Conservation (phyloP, 2,797 vertebrate species). For the Danio aesculapii region DNA sequence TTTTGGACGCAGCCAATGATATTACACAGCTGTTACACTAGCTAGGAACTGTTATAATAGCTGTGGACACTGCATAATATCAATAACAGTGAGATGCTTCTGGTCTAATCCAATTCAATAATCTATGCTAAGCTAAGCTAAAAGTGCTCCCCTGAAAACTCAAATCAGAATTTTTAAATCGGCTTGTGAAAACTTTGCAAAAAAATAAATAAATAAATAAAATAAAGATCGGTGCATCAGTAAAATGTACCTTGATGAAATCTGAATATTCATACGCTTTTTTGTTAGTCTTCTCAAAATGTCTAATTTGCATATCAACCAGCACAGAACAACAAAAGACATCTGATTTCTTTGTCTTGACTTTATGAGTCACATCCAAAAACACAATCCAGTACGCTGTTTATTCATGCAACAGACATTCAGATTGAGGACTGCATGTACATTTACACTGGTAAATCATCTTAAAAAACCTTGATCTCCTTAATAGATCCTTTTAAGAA, state of each 20-base stretch:
- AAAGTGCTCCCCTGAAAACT: too few species aligned
- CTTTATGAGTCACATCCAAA: constrained; percentile 18
- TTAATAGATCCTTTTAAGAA: constrained; percentile 37
- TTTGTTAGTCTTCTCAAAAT: constrained; percentile 1
- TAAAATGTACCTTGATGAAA: neutral
- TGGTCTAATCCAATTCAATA: too few species aligned
- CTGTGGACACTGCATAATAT: too few species aligned
- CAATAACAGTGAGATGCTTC: too few species aligned
- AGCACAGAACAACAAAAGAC: constrained; percentile 1
- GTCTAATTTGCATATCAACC: constrained; percentile 7
- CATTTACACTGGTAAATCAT: constrained; percentile 5
- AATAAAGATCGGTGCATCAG: too few species aligned
- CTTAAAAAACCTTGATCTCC: constrained; percentile 1
- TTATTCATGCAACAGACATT: constrained; percentile 54
- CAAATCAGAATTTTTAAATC: too few species aligned
- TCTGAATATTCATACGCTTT: neutral
- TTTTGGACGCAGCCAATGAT: too few species aligned
- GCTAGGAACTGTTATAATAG: too few species aligned
- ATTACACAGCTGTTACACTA: too few species aligned
- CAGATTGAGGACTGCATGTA: constrained; percentile 6
- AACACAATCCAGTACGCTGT: constrained; percentile 21
- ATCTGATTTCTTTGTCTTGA: constrained; percentile 8
- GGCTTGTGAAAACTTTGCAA: too few species aligned
- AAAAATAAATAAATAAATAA: too few species aligned
- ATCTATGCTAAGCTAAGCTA: too few species aligned